Evolutionary conservation across 2,888 invertebrate species (phyloP).

Genomic region (Mantis religiosa): DNA sequence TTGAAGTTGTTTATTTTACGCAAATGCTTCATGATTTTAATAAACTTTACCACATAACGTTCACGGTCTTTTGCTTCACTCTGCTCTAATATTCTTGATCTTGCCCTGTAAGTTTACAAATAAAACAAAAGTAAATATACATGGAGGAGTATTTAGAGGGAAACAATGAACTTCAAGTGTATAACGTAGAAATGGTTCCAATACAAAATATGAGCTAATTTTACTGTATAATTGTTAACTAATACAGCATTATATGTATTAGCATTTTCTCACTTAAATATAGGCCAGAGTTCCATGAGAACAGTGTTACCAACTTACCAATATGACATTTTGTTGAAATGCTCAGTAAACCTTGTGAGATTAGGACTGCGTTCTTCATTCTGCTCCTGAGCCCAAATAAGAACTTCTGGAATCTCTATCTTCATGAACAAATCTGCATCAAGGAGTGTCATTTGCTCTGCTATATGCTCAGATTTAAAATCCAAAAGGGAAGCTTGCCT

Average conservation of each 20-base stretch:
- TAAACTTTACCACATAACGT: constrained; percentile 88
- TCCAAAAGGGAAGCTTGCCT: constrained; percentile 69
- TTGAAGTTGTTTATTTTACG: constrained; percentile 98
- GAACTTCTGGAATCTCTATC: constrained; percentile 94
- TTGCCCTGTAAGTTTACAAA: constrained; percentile 54
- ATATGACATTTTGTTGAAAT: constrained; percentile 99
- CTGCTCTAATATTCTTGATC: constrained; percentile 88
- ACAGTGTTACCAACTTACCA: no score
- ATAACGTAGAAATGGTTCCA: neutral
- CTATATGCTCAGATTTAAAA: constrained; percentile 91
- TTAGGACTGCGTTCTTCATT: constrained; percentile 96
- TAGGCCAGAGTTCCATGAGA: no score
- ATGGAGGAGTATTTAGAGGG: no score
- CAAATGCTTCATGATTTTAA: constrained; percentile 97
- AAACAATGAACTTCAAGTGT: no score
- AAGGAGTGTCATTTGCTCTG: constrained; percentile 96
- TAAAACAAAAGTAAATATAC: neutral
- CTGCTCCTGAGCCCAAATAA: constrained; percentile 96
- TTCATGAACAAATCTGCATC: constrained; percentile 94
- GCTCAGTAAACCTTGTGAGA: constrained; percentile 93
- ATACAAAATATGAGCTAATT: neutral
- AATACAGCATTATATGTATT: no score
- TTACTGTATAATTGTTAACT: neutral
- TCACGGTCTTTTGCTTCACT: constrained; percentile 93
- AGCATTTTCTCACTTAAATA: no score